Conservation (phyloP, 2,888 invertebrate species). For the Saturnia pavonia region DNA sequence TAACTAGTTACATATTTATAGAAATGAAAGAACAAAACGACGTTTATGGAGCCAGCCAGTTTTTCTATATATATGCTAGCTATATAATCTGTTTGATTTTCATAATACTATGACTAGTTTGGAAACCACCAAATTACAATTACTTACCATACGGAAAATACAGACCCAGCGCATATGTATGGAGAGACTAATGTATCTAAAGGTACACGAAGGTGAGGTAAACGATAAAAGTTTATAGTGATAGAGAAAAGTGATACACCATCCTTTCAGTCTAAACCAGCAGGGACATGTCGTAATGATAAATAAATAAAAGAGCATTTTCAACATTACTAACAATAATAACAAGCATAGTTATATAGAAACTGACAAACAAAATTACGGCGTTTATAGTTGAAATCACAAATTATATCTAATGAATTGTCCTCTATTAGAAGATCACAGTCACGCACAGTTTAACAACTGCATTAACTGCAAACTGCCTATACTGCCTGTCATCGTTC, state of each 20-base stretch:
- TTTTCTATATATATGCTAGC: neutral
- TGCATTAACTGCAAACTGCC: neutral
- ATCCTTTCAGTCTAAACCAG: neutral
- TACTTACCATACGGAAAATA: neutral
- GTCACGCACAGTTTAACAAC: neutral
- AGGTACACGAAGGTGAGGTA: no score
- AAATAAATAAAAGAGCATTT: neutral
- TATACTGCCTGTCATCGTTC: neutral
- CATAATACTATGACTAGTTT: neutral
- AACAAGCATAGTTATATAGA: neutral
- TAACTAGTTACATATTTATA: neutral
- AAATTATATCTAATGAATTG: neutral
- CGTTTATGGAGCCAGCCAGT: neutral
- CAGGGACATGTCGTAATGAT: neutral
- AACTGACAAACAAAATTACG: neutral
- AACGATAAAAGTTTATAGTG: neutral
- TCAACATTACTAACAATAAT: neutral
- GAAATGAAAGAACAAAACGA: neutral
- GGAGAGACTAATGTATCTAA: neutral
- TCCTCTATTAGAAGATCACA: neutral
- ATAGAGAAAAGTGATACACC: neutral
- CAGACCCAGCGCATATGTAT: neutral
- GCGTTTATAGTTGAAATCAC: neutral
- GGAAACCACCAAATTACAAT: neutral
- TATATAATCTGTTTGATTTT: neutral